These are phyloP conservation scores for Agonum fuliginosum DNA, from an alignment of 2,888 invertebrate genomes.

Conservation along the genomic window DNA sequence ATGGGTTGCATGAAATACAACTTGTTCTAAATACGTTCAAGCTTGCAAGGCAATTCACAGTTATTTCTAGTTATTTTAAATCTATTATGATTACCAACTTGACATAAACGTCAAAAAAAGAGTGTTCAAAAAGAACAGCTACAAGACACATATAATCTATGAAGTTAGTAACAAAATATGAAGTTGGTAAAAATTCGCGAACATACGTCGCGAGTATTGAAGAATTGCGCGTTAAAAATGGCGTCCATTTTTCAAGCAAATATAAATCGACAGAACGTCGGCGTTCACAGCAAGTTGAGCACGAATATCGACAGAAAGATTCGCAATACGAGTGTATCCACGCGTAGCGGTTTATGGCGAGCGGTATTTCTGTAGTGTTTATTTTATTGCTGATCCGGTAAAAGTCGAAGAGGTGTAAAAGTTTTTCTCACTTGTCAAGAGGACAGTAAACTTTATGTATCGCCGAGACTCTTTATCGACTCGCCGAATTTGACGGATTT, in stretches of 20 bases:
- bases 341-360: slow-evolving; percentile 53
- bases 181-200: too few species aligned
- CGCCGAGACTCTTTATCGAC: slow-evolving; percentile 37
- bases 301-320: slow-evolving; percentile 47
- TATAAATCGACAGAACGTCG: slow-evolving; percentile 48
- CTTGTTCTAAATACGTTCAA: too few species aligned
- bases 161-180: too few species aligned
- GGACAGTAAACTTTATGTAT: slow-evolving; percentile 37
- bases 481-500: slow-evolving; percentile 37
- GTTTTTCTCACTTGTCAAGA: background rate
- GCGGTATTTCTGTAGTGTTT: slow-evolving; percentile 53
- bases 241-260: slow-evolving; percentile 51
- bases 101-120: too few species aligned
- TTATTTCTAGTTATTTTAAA: too few species aligned
- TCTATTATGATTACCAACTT: too few species aligned
- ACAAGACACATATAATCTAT: too few species aligned
- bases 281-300: slow-evolving; percentile 54
- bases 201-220: slow-evolving; percentile 39
- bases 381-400: slow-evolving; percentile 57
- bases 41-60: too few species aligned
- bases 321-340: slow-evolving; percentile 26
- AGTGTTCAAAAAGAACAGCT: too few species aligned
- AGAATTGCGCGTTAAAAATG: slow-evolving; percentile 42
- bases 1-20: too few species aligned
- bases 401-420: slow-evolving; percentile 58